Conservation (phyloP, 2,888 invertebrate species). For the Mylabris sibirica region DNA sequence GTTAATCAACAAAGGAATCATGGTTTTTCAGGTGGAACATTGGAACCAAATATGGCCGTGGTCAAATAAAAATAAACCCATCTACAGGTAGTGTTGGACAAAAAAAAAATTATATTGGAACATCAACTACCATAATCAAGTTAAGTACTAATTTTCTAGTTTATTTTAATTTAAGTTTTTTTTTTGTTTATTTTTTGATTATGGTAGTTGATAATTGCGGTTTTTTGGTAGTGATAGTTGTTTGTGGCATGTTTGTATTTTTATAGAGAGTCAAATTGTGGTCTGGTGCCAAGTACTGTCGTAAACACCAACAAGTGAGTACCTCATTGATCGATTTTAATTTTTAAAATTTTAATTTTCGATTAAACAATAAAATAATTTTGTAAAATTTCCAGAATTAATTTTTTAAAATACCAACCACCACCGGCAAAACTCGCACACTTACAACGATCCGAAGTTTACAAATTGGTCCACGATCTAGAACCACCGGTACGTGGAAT, state of each 20-base stretch:
- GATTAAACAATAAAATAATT: neutral
- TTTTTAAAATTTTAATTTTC: neutral
- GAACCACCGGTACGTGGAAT: conserved; percentile 72
- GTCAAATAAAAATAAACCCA: conserved; percentile 64
- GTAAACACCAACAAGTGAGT: conserved; percentile 50
- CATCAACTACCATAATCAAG: conserved; percentile 22
- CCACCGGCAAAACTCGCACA: conserved; percentile 77
- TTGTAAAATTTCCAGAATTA: conserved; percentile 70
- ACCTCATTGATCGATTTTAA: neutral
- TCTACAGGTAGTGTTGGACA: conserved; percentile 65
- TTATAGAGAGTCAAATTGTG: conserved; percentile 67
- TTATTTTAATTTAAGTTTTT: neutral
- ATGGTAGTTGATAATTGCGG: conserved; percentile 20
- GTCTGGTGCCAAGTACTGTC: conserved; percentile 58
- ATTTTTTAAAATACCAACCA: conserved; percentile 90
- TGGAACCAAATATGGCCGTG: conserved; percentile 72
- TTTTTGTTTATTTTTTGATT: neutral
- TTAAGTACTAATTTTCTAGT: conserved; percentile 24
- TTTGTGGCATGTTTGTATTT: conserved; percentile 34
- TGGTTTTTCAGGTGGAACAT: conserved; percentile 69
- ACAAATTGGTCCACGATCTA: conserved; percentile 80
- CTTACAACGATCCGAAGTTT: conserved; percentile 81
- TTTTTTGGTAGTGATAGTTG: conserved; percentile 1
- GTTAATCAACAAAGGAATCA: conserved; percentile 23
- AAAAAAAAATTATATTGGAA: conserved; percentile 31